Conservation (phyloP, 2,888 invertebrate species). For the Epistrophe eligans region DNA sequence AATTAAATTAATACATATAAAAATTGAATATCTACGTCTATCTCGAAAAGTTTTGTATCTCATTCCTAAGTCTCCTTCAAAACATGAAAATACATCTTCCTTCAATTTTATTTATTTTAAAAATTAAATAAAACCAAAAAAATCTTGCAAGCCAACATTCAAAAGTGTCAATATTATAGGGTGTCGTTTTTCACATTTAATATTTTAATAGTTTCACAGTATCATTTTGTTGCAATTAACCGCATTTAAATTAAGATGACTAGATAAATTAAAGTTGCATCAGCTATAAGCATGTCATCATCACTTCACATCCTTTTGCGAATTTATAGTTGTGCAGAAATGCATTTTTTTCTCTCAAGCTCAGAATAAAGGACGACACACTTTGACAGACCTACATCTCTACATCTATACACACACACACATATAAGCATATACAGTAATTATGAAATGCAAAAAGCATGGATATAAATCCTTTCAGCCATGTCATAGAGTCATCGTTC, state of each 20-base stretch:
- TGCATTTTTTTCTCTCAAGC: background rate
- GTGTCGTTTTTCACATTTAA: background rate
- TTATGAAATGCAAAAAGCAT: slow-evolving; percentile 45
- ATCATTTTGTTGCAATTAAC: slow-evolving; percentile 63
- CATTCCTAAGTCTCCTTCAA: too few relatives aligned
- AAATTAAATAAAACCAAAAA: too few relatives aligned
- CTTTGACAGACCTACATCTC: slow-evolving; percentile 29
- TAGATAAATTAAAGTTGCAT: slow-evolving; percentile 56
- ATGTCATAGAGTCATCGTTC: slow-evolving; percentile 36
- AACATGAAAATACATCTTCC: too few relatives aligned
- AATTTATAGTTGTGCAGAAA: background rate
- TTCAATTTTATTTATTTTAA: too few relatives aligned
- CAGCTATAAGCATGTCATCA: slow-evolving; percentile 42
- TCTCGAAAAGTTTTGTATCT: too few relatives aligned
- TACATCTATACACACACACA: background rate
- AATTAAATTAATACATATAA: too few relatives aligned
- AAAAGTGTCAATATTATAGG: background rate
- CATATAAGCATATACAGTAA: slow-evolving; percentile 27
- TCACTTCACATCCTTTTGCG: slow-evolving; percentile 18
- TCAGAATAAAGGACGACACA: slow-evolving; percentile 16
- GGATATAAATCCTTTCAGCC: slow-evolving; percentile 23
- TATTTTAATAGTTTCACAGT: background rate
- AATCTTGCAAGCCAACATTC: too few relatives aligned
- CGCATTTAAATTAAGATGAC: slow-evolving; percentile 65
- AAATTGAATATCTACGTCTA: too few relatives aligned